phyloP scores from a whole-genome alignment of 1,140 invertebrate species.

The Paramacrobiotus metropolitanus region DNA sequence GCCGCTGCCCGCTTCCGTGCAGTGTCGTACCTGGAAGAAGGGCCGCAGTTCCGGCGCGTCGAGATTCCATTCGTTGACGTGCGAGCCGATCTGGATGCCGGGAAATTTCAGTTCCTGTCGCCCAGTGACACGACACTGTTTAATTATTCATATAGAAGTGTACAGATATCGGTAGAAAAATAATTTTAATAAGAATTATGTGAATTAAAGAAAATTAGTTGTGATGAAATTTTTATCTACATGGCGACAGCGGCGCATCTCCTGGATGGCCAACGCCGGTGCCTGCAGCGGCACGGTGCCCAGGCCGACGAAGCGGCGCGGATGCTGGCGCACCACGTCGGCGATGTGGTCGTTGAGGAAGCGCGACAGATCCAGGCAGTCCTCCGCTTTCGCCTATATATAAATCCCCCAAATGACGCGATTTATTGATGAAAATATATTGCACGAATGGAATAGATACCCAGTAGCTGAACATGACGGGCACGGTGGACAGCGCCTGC shows the following conservation, averaged over 20 bases:
- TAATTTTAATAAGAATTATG: too few relatives aligned
- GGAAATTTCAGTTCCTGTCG: conserved; percentile 27
- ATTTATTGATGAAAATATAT: too few relatives aligned
- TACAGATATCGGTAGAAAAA: too few relatives aligned
- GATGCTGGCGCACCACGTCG: conserved; percentile 23
- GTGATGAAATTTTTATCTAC: too few relatives aligned
- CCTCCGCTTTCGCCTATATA: conserved; percentile 29
- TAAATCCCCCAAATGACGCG: conserved; percentile 6
- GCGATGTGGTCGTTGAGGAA: conserved; percentile 33
- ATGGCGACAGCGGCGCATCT: conserved; percentile 30
- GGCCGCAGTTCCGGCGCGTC: conserved; percentile 30
- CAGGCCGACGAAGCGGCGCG: conserved; percentile 29
- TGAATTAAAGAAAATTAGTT: too few relatives aligned
- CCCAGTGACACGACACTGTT: too few relatives aligned
- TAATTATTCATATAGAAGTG: too few relatives aligned
- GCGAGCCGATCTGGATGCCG: conserved; percentile 34
- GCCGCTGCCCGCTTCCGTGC: too few relatives aligned
- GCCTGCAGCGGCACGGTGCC: conserved; percentile 35
- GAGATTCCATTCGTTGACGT: conserved; percentile 35
- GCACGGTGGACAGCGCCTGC: conserved; percentile 37
- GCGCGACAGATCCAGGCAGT: conserved; percentile 28
- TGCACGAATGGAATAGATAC: too few relatives aligned
- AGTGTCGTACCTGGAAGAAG: conserved; percentile 31
- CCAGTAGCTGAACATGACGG: conserved; percentile 41
- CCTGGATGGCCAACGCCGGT: conserved; percentile 29